Base-by-base conservation (phyloP, 2,888 invertebrate genomes). In the Caenorhabditis afra region DNA sequence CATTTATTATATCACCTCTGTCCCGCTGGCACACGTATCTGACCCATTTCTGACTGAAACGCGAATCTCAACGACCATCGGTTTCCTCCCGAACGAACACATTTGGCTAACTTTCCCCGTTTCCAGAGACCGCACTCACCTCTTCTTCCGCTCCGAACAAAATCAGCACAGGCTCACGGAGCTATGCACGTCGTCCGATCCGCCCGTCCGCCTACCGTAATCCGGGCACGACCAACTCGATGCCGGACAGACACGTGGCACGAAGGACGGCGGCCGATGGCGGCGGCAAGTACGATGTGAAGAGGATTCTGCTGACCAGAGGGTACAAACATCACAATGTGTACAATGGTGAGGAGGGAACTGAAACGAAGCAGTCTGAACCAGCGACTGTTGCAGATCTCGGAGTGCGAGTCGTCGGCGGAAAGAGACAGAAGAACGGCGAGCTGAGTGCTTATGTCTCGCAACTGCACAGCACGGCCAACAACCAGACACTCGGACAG, bases 361-460 rank as follows among this genome's bases (percentile, higher is more conserved):
- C 10, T 12, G 53, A 49, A 7, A 2, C 14, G 23, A 8, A 11
- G 16, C 41, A n/a, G 18, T 23, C 44, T 14, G 2, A 16, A 23
- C 11, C 0, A 22, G 29, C 10, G 12, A 41, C 35, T 44, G 7
- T 57, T 85, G 58, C 64, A 88, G 92, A 93, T 22, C 90, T 93
- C 35, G 93, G 93, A 12, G 91, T 93, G 91, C 92, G 92, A 88
- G 91, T 93, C n/a, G 91, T 93, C 35, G 93, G 93, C 14, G 93
- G 93, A 5, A 93, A 93, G 87, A 91, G 92, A 70, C 91, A 93
- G 61, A 91, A 92, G 14, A 91, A 91, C 77, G 92, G 92, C 8
- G 91, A 92, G 77, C 90, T 93, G 53, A 93, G 92, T 49, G 93
- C 93, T 12, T 93, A 92, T 88, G 92, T 93, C 3, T 91, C 92